Conservation (phyloP, 2,113 vertebrate genomes). For the Hemiprocne comata region DNA sequence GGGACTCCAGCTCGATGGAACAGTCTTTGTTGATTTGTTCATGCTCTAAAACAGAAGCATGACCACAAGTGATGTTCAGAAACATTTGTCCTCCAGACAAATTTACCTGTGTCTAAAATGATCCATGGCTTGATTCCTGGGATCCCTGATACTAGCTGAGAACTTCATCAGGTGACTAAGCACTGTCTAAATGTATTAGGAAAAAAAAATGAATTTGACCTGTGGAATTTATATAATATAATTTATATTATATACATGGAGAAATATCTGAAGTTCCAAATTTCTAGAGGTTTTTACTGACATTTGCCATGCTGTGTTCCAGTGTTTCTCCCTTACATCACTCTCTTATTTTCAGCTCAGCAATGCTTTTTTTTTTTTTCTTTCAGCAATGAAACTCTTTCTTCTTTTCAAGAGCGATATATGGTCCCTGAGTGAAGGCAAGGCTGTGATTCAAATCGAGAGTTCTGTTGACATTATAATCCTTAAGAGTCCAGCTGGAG, state of each 20-base stretch:
- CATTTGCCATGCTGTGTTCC: neutral
- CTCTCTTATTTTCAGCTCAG: slow-evolving; percentile 63
- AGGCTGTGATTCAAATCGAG: slow-evolving; percentile 72
- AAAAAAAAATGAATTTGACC: neutral
- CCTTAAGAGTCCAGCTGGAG: slow-evolving; percentile 68
- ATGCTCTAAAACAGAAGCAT: neutral
- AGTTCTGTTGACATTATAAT: slow-evolving; percentile 72
- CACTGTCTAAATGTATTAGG: neutral
- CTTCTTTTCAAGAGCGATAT: slow-evolving; percentile 56
- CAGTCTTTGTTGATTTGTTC: neutral
- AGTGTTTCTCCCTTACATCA: slow-evolving; percentile 13
- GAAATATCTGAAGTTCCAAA: neutral
- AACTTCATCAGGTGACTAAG: neutral
- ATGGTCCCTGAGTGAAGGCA: slow-evolving; percentile 65
- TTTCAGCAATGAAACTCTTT: slow-evolving; percentile 36
- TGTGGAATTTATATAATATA: neutral
- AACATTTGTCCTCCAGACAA: neutral
- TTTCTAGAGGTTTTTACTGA: neutral
- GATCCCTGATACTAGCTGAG: neutral
- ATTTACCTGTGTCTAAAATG: neutral
- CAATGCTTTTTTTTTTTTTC: neutral
- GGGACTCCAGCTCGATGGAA: neutral
- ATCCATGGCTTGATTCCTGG: neutral
- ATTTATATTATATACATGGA: neutral
- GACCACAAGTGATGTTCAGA: neutral